Conservation (phyloP, 2,797 vertebrate genomes). For the Pseudomugil gertrudae region DNA sequence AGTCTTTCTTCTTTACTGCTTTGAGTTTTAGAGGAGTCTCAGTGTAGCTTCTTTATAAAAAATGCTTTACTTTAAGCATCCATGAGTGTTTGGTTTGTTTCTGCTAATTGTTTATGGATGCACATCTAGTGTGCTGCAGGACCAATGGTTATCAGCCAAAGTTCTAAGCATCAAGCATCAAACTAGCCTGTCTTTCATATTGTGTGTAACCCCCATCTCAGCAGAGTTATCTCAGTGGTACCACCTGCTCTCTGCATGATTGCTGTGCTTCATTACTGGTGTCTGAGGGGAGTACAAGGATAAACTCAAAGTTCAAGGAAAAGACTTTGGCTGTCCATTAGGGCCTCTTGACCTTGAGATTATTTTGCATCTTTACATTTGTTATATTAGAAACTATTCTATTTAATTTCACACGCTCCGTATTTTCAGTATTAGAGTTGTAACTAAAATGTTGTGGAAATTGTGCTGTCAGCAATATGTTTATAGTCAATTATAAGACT, state of each 20-base stretch:
- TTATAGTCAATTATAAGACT: background rate
- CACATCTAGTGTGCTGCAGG: conserved; percentile 16
- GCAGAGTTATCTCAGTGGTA: conserved; percentile 58
- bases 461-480: background rate
- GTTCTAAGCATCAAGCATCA: conserved; percentile 42
- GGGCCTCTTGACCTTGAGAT: conserved; percentile 43
- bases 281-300: conserved; percentile 46
- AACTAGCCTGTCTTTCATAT: conserved; percentile 32
- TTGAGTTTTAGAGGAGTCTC: conserved; percentile 3
- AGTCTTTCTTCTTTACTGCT: conserved; percentile 10
- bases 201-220: conserved; percentile 31
- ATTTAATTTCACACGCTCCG: no score
- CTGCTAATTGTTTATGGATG: conserved; percentile 14
- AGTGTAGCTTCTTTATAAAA: background rate
- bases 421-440: background rate
- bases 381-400: background rate
- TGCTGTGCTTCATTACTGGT: conserved; percentile 45
- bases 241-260: conserved; percentile 63
- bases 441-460: background rate
- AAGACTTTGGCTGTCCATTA: conserved; percentile 44
- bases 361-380: conserved; percentile 25
- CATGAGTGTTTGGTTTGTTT: conserved; percentile 12
- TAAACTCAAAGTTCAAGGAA: conserved; percentile 30
- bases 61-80: conserved; percentile 5
- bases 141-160: conserved; percentile 42